These are phyloP conservation scores for Augiades crinisus DNA, from an alignment of 2,888 invertebrate genomes.

Conservation along the genomic window DNA sequence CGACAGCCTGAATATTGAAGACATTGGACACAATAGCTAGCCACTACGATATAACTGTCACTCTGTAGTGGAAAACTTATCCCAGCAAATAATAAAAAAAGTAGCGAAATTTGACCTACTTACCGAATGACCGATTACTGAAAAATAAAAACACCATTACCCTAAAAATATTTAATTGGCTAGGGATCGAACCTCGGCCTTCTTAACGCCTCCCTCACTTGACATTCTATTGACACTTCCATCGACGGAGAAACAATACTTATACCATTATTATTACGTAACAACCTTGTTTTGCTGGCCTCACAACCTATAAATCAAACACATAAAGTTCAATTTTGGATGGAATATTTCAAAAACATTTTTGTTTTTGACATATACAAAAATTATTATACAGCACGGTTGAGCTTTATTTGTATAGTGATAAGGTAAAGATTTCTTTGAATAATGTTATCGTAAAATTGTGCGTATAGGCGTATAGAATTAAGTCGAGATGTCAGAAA, in stretches of 20 bases:
- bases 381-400: neutral
- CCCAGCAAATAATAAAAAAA: too few relatives aligned
- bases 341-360: neutral
- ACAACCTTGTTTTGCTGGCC: neutral
- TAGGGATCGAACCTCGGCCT: slow-evolving; percentile 1
- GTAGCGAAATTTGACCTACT: too few relatives aligned
- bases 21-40: too few relatives aligned
- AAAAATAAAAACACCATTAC: neutral
- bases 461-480: neutral
- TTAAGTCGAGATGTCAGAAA: slow-evolving; percentile 8
- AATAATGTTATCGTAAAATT: neutral
- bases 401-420: neutral
- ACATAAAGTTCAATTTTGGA: neutral
- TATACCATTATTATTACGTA: slow-evolving; percentile 5
- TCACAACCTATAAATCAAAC: neutral
- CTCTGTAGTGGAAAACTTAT: too few relatives aligned
- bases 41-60: too few relatives aligned
- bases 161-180: neutral
- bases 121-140: too few relatives aligned
- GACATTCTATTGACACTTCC: slow-evolving; percentile 38
- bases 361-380: neutral
- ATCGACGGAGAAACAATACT: slow-evolving; percentile 34
- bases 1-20: too few relatives aligned
- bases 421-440: neutral
- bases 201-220: slow-evolving; percentile 23